Conservation (phyloP, 2,797 vertebrate genomes). For the Arnoldichthys spilopterus region DNA sequence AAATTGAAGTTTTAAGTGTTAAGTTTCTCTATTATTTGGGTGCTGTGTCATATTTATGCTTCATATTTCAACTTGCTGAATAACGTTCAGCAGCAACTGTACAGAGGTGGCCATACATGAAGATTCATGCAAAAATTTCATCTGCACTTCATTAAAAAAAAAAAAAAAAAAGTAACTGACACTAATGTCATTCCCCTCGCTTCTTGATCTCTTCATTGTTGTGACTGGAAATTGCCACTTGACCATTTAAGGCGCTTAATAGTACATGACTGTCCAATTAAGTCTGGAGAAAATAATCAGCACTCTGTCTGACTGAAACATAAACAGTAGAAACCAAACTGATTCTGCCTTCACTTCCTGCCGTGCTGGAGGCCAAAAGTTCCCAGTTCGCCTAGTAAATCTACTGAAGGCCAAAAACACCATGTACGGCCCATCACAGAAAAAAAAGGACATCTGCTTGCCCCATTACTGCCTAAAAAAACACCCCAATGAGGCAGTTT, state of each 20-base stretch:
- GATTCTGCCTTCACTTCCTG: background rate
- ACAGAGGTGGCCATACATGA: background rate
- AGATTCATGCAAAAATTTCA: background rate
- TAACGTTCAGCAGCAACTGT: background rate
- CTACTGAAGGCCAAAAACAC: constrained; percentile 6
- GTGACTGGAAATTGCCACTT: background rate
- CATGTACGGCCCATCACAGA: background rate
- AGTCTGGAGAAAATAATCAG: background rate
- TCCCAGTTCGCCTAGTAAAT: constrained; percentile 3
- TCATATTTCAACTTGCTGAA: no score
- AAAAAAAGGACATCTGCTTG: constrained; percentile 37
- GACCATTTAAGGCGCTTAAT: background rate
- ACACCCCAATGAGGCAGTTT: constrained; percentile 5
- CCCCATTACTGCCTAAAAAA: constrained; percentile 9
- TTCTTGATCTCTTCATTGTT: background rate
- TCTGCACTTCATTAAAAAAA: background rate
- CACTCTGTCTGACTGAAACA: background rate
- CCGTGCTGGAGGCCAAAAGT: background rate
- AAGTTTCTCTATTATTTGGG: no score
- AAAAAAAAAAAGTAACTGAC: no score
- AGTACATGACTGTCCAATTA: background rate
- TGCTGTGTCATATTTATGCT: no score
- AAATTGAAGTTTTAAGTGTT: no score
- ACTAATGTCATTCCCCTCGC: background rate
- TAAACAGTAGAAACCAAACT: background rate